Evolutionary conservation across 2,888 invertebrate species (phyloP), one percentile per base, ranked within the genome.

Genomic region (Sinopyrophorus schimmeli): DNA sequence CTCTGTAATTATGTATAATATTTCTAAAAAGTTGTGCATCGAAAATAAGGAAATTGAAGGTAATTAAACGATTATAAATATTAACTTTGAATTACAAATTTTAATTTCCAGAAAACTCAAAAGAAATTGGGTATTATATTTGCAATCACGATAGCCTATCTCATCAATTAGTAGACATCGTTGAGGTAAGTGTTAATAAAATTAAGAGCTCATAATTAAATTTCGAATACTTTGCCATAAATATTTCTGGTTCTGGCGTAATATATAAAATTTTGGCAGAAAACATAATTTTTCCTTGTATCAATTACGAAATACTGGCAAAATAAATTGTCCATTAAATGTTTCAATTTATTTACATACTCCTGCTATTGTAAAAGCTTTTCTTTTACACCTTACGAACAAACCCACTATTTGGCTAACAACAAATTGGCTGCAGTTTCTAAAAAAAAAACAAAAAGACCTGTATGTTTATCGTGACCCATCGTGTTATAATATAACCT

Each of bases 101-200:
- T 27, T 28, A 27, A n/a, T 3, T 40, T 40, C 1, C 21, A 46
- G 46, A 46, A 10, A 38, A 31, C n/a, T 17, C 16, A 9, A 1
- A 12, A 20, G 12, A 24, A 16, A n/a, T 11, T 17, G n/a, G 21
- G 24, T 10, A 30, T 10, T 56, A 59, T 53, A 42, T 60, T 20
- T 57, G 60, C 30, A 53, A 42, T 12, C 57, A 59, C 37, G 52
- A 53, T 5, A 32, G 42, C 11, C 30, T 60, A 9, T 51, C 57
- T 6, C 27, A 47, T 15, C 39, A 53, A 17, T 49, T 61, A 10
- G 47, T 59, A 3, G 54, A 57, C 27, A 57, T 59, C 18, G 39
- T 61, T 18, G 52, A 39, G 58, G 61, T 61, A 54, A 59, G 58
- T 54, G 15, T 41, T 31, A 7, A 2, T 9, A 11, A 9, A 15